Evolutionary conservation across 2,888 invertebrate species (phyloP).

Genomic region (Diploptera punctata): DNA sequence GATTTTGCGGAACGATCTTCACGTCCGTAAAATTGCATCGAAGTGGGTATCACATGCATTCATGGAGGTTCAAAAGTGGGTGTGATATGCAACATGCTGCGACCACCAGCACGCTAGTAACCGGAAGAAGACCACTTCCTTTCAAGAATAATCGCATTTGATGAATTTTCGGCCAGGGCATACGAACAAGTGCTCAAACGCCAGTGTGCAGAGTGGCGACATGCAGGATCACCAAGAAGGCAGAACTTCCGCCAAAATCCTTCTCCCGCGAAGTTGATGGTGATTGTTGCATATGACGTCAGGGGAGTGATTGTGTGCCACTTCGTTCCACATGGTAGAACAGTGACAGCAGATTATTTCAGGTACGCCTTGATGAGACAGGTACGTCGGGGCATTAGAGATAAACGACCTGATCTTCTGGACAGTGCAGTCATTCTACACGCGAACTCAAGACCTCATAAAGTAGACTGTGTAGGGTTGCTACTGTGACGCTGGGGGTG

Average conservation of each 20-base stretch:
- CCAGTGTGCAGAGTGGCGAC: constrained; percentile 17
- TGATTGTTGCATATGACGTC: constrained; percentile 19
- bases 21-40: neutral
- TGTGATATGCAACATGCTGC: constrained; percentile 1
- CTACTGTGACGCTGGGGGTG: constrained; percentile 4
- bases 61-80: constrained; percentile 8
- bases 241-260: constrained; percentile 19
- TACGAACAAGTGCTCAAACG: constrained; percentile 21
- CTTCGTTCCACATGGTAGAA: constrained; percentile 6
- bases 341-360: constrained; percentile 3
- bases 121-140: neutral
- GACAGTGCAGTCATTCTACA: constrained; percentile 1
- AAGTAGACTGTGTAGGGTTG: neutral
- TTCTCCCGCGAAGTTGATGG: constrained; percentile 10
- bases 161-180: constrained; percentile 29
- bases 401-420: no score
- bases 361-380: no score
- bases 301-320: neutral
- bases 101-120: neutral
- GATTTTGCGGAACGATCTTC: neutral
- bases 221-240: neutral
- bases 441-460: neutral
- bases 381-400: no score
- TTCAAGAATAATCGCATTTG: neutral
- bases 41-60: constrained; percentile 5